phyloP scores from a whole-genome alignment of 2,888 invertebrate genomes.

The Hemithea aestivaria region DNA sequence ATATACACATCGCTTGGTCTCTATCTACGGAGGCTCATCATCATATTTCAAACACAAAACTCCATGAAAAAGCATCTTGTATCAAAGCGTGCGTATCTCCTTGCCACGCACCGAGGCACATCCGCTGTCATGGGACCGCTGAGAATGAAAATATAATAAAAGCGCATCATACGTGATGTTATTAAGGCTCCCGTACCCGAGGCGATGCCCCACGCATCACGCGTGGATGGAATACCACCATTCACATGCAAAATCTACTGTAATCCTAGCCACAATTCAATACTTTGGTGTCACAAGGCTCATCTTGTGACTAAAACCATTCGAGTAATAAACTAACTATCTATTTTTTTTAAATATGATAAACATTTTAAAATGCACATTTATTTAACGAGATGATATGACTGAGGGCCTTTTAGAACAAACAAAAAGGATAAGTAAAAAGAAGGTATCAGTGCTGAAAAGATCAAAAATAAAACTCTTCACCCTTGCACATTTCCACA shows the following conservation, averaged over 20 bases:
- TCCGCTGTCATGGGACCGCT: constrained; percentile 66
- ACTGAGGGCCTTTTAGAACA: no score
- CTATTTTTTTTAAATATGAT: no score
- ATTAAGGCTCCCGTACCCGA: constrained; percentile 75
- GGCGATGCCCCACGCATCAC: constrained; percentile 63
- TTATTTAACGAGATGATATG: no score
- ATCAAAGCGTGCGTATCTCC: neutral
- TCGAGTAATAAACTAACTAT: no score
- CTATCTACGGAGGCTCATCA: no score
- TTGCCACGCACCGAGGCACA: constrained; percentile 41
- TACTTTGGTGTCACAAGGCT: constrained; percentile 33
- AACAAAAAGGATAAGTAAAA: no score
- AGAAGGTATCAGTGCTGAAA: constrained; percentile 11
- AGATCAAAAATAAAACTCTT: constrained; percentile 22
- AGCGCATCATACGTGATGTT: constrained; percentile 79
- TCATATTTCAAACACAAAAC: no score
- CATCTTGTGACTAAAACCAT: no score
- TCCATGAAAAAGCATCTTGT: no score
- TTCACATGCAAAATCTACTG: constrained; percentile 70
- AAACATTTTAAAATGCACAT: no score
- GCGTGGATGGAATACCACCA: constrained; percentile 62
- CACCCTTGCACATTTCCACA: constrained; percentile 27
- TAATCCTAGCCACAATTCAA: constrained; percentile 46
- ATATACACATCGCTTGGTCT: no score
- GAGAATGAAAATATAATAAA: constrained; percentile 78